phyloP scores from a whole-genome alignment of 1,140 invertebrate species.

The Eciton burchellii region DNA sequence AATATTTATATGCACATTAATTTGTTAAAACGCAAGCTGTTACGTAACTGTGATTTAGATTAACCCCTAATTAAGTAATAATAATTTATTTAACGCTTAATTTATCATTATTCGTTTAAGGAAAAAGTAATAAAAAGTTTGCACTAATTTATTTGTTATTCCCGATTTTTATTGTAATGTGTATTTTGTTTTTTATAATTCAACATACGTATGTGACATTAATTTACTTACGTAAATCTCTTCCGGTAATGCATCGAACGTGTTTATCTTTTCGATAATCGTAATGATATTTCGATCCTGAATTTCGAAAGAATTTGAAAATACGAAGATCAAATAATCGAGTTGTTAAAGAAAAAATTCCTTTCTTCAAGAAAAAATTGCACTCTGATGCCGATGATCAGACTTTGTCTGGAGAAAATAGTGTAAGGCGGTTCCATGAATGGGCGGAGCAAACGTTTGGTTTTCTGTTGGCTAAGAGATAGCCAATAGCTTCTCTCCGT shows the following conservation, averaged over 20 bases:
- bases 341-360: neutral
- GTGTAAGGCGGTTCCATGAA: slow-evolving; percentile 58
- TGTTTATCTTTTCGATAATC: no score
- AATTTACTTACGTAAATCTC: no score
- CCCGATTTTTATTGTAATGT: no score
- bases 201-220: no score
- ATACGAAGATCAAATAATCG: neutral
- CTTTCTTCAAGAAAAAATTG: slow-evolving; percentile 8
- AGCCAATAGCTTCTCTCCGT: slow-evolving; percentile 59
- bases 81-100: no score
- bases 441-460: slow-evolving; percentile 63
- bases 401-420: slow-evolving; percentile 1
- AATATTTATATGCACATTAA: neutral
- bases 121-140: no score
- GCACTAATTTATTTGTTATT: no score
- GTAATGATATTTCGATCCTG: neutral
- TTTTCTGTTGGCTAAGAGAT: slow-evolving; percentile 64
- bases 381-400: neutral
- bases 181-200: no score
- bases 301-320: neutral
- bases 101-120: no score
- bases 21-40: neutral
- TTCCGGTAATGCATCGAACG: no score
- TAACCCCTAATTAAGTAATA: no score
- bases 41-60: neutral